Base-by-base conservation (phyloP, 2,888 invertebrate species). In the Ormyrus thymus region DNA sequence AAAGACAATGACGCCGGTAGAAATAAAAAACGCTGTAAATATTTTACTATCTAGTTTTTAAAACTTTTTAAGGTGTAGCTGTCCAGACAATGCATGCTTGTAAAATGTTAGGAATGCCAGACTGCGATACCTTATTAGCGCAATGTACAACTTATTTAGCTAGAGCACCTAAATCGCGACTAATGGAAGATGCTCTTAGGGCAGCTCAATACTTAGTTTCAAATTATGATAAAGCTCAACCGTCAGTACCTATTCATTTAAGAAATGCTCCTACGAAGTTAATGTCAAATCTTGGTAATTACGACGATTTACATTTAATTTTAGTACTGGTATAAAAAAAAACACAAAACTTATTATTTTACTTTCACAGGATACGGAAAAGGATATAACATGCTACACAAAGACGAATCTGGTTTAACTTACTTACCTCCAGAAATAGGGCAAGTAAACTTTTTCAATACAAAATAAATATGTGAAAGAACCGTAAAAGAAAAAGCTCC, bases 71-170 rank as follows among this genome's bases (percentile, higher is more conserved):
- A 94, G 95, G 94, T 56, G 90, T 95, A 84, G 94, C 96, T 0
- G 93, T 96, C 5, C 92, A 95, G 6, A 94, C 95, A 53, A 93
- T 95, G 91, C 94, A 95, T 84, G 95, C 95, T 1, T 95, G 95
- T 85, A 95, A 96, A 87, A 91, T 95, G 81, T 90, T 96, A 56
- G 96, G 96, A 8, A 94, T 94, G 95, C 96, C 96, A 0, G 96
- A 96, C 86, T 94, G 95, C 85, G 95, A 95, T 87, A 94, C 95
- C 10, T 90, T 95, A 71, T 89, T 97, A 46, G 95, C 95, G 11
- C 95, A 96, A 86, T 95, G 95, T 86, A 94, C 94, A 3, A 94
- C 94, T 69, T 93, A 96, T 86, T 90, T 96, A 66, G 95, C 96
- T 0, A 91, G 95, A 84, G 95, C 96, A 7, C 93, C 94, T 7